Evolutionary conservation across 2,888 invertebrate species (phyloP), one percentile per base, ranked within the genome.

Genomic region (Pammene aurita): DNA sequence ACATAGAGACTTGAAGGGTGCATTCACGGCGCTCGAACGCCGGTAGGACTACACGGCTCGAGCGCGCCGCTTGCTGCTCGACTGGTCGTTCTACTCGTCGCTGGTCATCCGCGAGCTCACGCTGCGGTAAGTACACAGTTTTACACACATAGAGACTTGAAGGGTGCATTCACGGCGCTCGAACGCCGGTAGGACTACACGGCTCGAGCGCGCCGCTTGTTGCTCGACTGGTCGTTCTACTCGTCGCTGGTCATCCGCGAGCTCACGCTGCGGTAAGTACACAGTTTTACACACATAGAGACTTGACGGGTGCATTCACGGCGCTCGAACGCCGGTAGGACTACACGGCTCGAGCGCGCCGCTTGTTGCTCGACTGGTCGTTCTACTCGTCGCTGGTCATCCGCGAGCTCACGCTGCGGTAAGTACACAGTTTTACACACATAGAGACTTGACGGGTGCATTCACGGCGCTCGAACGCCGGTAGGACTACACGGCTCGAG

Each of bases 381-480:
- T 98, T 98, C 90, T 98, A 98, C 88, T 96, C 97, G 88, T 98
- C 98, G 42, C 97, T 98, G 96, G 97, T 98, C 56, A 98, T 98
- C 79, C 94, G 98, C 56, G 98, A 98, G 90, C 93, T 98, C 74
- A 98, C 98, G 57, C 90, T 98, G 70, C 93, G 98, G 77, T 72
- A 10, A 42, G 55, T 57, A 18, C 11, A 58, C n/a, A n/a, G 26
- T 26, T 26, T 7, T 5, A 44, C 13, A 44, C 97, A 26, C 26
- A 26, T 4, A 26, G 1, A 26, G 26, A 2, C 26, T 26, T 2
- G 26, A 26, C 98, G 82, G 97, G 98, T 87, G 97, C 97, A 79
- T n/a, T n/a, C n/a, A n/a, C 97, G 78, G 97, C 97, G 70, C 97
- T 98, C 89, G 96, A 96, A 83, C 96, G 96, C 48, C 95, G 96